Base-by-base conservation (phyloP, 1,140 invertebrate species). In the Ceratina japonica region DNA sequence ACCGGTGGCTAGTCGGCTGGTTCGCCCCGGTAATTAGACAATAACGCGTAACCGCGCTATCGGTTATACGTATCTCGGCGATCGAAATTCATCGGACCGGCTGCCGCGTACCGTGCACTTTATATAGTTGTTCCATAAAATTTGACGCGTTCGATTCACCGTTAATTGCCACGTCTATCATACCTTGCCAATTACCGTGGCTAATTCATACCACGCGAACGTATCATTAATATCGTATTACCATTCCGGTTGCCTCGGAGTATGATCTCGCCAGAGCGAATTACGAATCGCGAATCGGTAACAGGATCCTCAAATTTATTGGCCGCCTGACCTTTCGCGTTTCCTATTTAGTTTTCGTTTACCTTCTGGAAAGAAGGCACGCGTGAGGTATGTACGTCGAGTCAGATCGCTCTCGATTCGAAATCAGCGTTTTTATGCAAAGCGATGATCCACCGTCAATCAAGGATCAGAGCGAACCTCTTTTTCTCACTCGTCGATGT, bases 161-260 rank as follows among this genome's bases (percentile, higher is more conserved):
- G 27, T 31, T 83, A 83, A 84, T 84, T 82, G 58, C 70, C 61
- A 31, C 54, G 71, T 75, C 49, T 71, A 66, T 68, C 58, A 83
- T 58, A 63, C 49, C 65, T 75, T 44, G 31, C 65, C 81, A 83
- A 83, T 84, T 83, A 75, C 20, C 70, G 18, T 76, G 65, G 68
- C 54, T 73, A 61, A 71, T 79, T 79, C 44, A 16, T 44, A 61
- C 54, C 59, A 71, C 64, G 74, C 70, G 64, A 78, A 78, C 27
- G 54, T 85, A 61, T 79, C 75, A 79, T 86, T 86, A 86, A 82
- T 79, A 82, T 79, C 75, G 62, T 64, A 51, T 85, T 85, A 79
- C 62, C 66, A 61, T 75, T 79, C 61, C 58, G 7, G 16, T 61
- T 59, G 61, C 18, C 3, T 18, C 56, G 22, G 27, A 18, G 20